Percentiles rank a stretch among this genome's conserved stretches.
phyloP scores from a whole-genome alignment of 2,888 invertebrate genomes.

The Thereva unica region DNA sequence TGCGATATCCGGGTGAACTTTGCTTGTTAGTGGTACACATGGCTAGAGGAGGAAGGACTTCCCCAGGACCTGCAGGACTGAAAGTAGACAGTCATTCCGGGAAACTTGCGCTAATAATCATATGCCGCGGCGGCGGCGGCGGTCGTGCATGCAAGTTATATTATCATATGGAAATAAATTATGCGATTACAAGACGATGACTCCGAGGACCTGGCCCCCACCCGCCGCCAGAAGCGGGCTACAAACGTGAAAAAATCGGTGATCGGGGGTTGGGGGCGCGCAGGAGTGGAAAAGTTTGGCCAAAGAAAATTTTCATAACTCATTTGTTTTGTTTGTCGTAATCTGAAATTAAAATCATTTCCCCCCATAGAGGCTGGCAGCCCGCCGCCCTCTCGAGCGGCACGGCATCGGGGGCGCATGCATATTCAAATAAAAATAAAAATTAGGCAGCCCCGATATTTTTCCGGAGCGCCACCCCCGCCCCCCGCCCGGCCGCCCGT shows the following conservation, averaged over 20 bases:
- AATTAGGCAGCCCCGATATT: slow-evolving; percentile 34
- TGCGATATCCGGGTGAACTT: slow-evolving; percentile 16
- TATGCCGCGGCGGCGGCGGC: neutral
- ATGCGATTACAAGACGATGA: slow-evolving; percentile 34
- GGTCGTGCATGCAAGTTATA: slow-evolving; percentile 32
- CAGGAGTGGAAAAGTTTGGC: slow-evolving; percentile 26
- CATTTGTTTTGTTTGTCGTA: slow-evolving; percentile 43
- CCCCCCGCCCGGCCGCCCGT: slow-evolving; percentile 14
- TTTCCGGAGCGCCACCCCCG: slow-evolving; percentile 12
- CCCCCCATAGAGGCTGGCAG: slow-evolving; percentile 19
- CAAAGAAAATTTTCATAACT: slow-evolving; percentile 42
- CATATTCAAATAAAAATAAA: slow-evolving; percentile 41
- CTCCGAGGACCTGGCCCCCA: slow-evolving; percentile 12
- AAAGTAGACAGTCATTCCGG: slow-evolving; percentile 16
- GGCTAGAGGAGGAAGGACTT: slow-evolving; percentile 16
- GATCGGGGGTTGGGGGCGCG: slow-evolving; percentile 1
- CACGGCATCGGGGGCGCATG: slow-evolving; percentile 24
- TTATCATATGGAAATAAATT: slow-evolving; percentile 38
- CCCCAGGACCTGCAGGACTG: neutral
- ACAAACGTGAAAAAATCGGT: slow-evolving; percentile 3
- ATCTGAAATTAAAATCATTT: slow-evolving; percentile 44
- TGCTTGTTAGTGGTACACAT: slow-evolving; percentile 22
- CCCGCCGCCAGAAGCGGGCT: neutral
- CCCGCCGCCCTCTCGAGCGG: slow-evolving; percentile 19
- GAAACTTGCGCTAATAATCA: slow-evolving; percentile 28